These are phyloP conservation scores for Tromatobia lineatoria DNA, from an alignment of 2,888 invertebrate species.

Conservation along the genomic window DNA sequence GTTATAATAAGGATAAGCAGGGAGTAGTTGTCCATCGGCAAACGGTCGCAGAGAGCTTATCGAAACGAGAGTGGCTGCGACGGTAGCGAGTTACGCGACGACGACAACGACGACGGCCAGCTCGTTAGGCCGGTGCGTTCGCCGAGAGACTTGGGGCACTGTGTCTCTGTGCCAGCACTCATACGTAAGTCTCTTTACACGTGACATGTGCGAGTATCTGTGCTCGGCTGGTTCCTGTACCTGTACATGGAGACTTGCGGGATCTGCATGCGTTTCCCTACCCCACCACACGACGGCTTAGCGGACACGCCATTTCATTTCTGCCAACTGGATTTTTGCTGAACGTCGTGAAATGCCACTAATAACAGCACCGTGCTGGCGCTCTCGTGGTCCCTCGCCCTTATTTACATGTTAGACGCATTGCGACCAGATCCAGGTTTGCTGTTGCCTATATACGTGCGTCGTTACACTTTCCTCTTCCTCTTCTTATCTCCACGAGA, in stretches of 20 bases:
- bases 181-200: conserved; percentile 50
- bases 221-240: conserved; percentile 12
- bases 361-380: conserved; percentile 75
- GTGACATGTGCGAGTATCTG: conserved; percentile 12
- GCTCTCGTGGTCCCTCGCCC: conserved; percentile 62
- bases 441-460: conserved; percentile 1
- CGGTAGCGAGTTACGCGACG: conserved; percentile 65
- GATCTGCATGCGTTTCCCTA: conserved; percentile 67
- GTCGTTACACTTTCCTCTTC: conserved; percentile 57
- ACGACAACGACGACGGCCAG: conserved; percentile 66
- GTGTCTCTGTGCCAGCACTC: conserved; percentile 68
- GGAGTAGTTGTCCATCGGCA: conserved; percentile 47
- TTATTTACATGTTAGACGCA: conserved; percentile 78
- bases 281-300: conserved; percentile 33
- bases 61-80: conserved; percentile 70
- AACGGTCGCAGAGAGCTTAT: conserved; percentile 65
- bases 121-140: conserved; percentile 75
- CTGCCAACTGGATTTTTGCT: conserved; percentile 75
- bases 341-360: conserved; percentile 73
- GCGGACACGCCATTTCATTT: conserved; percentile 76
- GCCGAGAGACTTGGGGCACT: conserved; percentile 61
- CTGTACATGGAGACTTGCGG: conserved; percentile 41
- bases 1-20: conserved; percentile 22
- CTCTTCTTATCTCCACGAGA: conserved; percentile 32
- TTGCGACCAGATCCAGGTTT: conserved; percentile 62